Evolutionary conservation across 2,113 vertebrate species (phyloP), one percentile per base, ranked within the genome.

Genomic region (Gavialis gangeticus): DNA sequence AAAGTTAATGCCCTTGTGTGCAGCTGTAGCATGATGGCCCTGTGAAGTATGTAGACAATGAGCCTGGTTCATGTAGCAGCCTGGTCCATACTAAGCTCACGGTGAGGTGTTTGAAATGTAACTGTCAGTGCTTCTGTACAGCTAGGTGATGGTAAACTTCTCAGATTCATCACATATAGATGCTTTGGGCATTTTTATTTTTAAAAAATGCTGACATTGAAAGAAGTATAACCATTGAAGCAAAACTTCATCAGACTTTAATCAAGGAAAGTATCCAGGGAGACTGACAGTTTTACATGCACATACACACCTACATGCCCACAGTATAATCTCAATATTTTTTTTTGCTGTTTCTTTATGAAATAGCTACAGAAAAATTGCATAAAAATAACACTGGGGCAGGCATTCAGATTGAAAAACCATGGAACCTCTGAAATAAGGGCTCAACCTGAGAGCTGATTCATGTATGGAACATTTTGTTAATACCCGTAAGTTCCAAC

Each of bases 361-460:
- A 91, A 87, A 85, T 76, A 75, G 22, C 75, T 19, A 12, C 21
- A 73, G 19, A 69, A 30, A 88, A 95, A 84, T 79, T 73, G 2
- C 77, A 22, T 90, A 69, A 82, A 88, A n/a, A 10, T 18, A 84
- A 55, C 56, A 71, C 28, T 88, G 37, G 21, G 15, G 34, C 25
- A 85, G 25, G 62, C 85, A 84, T 90, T 93, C 56, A 79, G 54
- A 18, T 6, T 88, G 30, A 25, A 88, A 93, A 93, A 46, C 18
- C 54, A 67, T 6, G 66, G 75, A 93, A 91, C 11, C 18, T 25
- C 66, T 34, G 56, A 93, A 96, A 75, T 84, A 88, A 78, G 59
- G 62, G n/a, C 59, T 12, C 84, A 92, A 87, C 87, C 67, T 92
- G 94, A 18, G 56, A 59, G 90, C 90, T 96, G 77, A 94, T 90